Percentiles rank a stretch among this genome's conserved stretches.
Evolutionary conservation across 2,888 invertebrate species (phyloP).

Genomic region (Parapristionchus giblindavisi): DNA sequence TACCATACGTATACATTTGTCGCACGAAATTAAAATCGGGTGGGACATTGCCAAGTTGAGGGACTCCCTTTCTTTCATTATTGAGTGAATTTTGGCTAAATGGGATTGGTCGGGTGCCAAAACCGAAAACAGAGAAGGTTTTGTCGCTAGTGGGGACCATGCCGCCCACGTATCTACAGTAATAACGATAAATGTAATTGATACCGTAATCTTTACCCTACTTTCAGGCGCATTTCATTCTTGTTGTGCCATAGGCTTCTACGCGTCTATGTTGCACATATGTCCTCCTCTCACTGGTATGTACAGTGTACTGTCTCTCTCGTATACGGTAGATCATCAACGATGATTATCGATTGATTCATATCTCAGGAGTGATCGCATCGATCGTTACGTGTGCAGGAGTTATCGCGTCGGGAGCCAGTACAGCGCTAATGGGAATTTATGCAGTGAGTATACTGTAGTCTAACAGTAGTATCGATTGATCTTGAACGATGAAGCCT

Average conservation of each 20-base stretch:
- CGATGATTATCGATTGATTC: neutral
- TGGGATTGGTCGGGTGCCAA: too few relatives aligned
- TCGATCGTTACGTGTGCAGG: slow-evolving; percentile 9
- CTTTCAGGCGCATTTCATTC: slow-evolving; percentile 16
- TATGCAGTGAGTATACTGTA: neutral
- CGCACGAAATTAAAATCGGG: too few relatives aligned
- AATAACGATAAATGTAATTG: neutral
- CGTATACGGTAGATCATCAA: neutral
- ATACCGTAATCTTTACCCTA: neutral
- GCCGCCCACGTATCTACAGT: neutral
- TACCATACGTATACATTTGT: too few relatives aligned
- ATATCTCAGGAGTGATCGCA: slow-evolving; percentile 17
- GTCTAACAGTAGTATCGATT: neutral
- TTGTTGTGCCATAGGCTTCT: slow-evolving; percentile 30
- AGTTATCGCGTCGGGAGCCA: neutral
- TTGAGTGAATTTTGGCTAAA: too few relatives aligned
- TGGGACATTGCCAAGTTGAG: too few relatives aligned
- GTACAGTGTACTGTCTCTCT: neutral
- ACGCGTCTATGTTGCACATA: slow-evolving; percentile 22
- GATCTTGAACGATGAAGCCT: neutral
- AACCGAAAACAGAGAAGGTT: too few relatives aligned
- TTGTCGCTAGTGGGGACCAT: neutral
- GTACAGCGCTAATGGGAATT: slow-evolving; percentile 9
- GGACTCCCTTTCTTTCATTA: too few relatives aligned
- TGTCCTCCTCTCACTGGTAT: slow-evolving; percentile 30